phyloP scores from a whole-genome alignment of 2,797 vertebrate species.

The Amblyraja radiata region DNA sequence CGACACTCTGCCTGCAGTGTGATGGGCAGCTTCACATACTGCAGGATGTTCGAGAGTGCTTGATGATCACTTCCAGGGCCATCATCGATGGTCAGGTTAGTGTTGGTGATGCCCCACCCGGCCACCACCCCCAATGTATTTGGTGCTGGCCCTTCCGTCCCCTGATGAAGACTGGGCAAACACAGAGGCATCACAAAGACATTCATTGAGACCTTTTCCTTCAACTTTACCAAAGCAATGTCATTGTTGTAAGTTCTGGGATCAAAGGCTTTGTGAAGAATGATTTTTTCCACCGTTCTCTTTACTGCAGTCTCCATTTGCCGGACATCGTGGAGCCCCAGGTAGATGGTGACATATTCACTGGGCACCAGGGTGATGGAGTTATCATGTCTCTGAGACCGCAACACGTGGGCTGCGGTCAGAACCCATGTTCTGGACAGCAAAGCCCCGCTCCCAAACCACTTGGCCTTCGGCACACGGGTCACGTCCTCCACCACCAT shows the following conservation, averaged over 20 bases:
- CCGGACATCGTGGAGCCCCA: slow-evolving; percentile 70
- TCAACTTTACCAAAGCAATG: slow-evolving; percentile 81
- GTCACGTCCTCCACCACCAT: slow-evolving; percentile 82
- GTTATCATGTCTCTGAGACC: slow-evolving; percentile 78
- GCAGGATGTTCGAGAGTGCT: slow-evolving; percentile 71
- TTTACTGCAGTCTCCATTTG: slow-evolving; percentile 63
- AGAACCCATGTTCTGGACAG: slow-evolving; percentile 82
- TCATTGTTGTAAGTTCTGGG: slow-evolving; percentile 88
- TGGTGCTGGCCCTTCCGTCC: slow-evolving; percentile 59
- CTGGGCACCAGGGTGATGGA: slow-evolving; percentile 72
- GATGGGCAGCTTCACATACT: slow-evolving; percentile 88
- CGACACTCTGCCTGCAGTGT: slow-evolving; percentile 77
- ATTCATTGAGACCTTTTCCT: slow-evolving; percentile 60
- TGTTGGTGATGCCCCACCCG: slow-evolving; percentile 85
- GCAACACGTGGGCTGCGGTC: slow-evolving; percentile 82
- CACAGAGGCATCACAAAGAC: slow-evolving; percentile 71
- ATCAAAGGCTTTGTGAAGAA: slow-evolving; percentile 82
- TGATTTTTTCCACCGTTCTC: slow-evolving; percentile 64
- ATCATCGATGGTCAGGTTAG: slow-evolving; percentile 65
- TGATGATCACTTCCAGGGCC: slow-evolving; percentile 59
- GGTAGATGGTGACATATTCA: slow-evolving; percentile 70
- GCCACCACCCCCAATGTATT: slow-evolving; percentile 80
- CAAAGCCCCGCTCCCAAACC: slow-evolving; percentile 89
- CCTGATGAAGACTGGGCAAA: slow-evolving; percentile 62
- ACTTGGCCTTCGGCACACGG: slow-evolving; percentile 77